These are phyloP conservation scores for Orientallactaga sibirica DNA, from an alignment of 2,797 vertebrate genomes.

Conservation along the genomic window DNA sequence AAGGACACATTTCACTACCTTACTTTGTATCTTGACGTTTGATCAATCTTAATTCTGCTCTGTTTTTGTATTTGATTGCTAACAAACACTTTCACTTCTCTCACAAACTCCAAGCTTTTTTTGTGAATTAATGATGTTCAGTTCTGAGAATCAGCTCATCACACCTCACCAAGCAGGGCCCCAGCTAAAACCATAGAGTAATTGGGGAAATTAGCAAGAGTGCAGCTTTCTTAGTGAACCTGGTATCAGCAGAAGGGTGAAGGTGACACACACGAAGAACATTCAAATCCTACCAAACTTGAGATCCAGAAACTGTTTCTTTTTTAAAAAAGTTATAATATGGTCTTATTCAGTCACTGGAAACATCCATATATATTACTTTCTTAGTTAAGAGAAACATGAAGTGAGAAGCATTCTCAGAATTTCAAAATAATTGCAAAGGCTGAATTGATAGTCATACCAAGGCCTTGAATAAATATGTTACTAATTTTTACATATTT, in stretches of 20 bases:
- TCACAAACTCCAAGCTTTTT: background rate
- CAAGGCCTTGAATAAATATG: conserved; percentile 22
- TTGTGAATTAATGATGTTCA: background rate
- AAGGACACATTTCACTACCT: background rate
- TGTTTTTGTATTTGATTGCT: background rate
- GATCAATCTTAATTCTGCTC: background rate
- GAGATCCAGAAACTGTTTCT: too few relatives aligned
- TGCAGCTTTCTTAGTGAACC: too few relatives aligned
- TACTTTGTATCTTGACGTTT: background rate
- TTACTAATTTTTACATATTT: conserved; percentile 23
- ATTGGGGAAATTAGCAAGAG: too few relatives aligned
- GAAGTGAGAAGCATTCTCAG: background rate
- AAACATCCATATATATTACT: background rate
- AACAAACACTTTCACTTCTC: background rate
- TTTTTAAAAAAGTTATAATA: background rate
- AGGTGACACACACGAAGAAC: too few relatives aligned
- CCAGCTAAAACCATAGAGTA: too few relatives aligned
- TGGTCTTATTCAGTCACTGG: background rate
- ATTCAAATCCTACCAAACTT: too few relatives aligned
- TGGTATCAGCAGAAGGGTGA: background rate
- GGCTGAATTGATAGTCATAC: background rate
- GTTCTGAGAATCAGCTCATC: background rate
- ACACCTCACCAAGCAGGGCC: too few relatives aligned
- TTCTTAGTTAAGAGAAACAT: background rate
- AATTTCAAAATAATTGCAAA: conserved; percentile 26